phyloP scores from a whole-genome alignment of 2,797 vertebrate species.

The Petrocephalus schoutedeni region DNA sequence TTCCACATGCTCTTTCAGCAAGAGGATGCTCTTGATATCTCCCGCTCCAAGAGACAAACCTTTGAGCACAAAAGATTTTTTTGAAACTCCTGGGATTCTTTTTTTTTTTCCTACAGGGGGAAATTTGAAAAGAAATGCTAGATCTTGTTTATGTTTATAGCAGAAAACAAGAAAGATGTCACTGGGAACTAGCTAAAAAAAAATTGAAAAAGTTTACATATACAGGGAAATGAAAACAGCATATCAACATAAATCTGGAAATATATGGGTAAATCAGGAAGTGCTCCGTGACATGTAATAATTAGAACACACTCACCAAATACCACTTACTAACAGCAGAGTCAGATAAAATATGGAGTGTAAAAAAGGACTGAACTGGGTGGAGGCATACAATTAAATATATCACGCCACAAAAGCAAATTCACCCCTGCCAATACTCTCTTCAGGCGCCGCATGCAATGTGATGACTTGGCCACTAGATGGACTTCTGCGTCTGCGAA shows the following conservation, averaged over 20 bases:
- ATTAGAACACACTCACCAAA: not conserved
- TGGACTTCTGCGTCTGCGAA: constrained; percentile 50
- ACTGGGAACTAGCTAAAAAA: not conserved
- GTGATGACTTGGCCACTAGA: constrained; percentile 57
- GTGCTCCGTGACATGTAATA: not conserved
- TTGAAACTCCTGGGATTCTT: constrained; percentile 51
- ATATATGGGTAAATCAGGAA: not conserved
- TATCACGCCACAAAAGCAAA: not conserved
- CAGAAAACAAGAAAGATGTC: constrained; percentile 4
- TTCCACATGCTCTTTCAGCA: constrained; percentile 64
- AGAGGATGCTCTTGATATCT: constrained; percentile 64
- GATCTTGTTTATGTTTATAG: constrained; percentile 24
- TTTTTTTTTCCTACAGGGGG: constrained; percentile 53
- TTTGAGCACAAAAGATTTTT: constrained; percentile 47
- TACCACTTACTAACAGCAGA: not conserved
- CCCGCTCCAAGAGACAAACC: constrained; percentile 59
- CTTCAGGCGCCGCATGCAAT: constrained; percentile 45
- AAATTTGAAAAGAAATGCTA: constrained; percentile 41
- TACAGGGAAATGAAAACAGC: not conserved
- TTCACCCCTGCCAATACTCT: too few species aligned
- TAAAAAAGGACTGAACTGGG: not conserved
- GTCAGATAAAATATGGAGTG: not conserved
- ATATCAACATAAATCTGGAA: not conserved
- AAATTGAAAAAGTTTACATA: not conserved
- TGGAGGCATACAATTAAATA: not conserved